Conservation (phyloP, 2,797 vertebrate genomes). For the Parauchenoglanis punctatus region DNA sequence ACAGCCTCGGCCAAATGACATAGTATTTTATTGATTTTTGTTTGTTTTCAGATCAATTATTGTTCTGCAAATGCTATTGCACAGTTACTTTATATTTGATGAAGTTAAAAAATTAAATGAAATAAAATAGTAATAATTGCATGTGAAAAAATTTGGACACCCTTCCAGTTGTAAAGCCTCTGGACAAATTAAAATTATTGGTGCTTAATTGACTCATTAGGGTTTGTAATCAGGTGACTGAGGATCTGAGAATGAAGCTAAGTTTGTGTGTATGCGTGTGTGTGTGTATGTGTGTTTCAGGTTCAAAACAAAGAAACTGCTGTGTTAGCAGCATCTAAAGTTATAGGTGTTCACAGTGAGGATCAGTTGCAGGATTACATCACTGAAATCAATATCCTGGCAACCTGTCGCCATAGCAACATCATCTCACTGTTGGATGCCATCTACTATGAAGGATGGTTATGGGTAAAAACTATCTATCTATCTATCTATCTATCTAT, state of each 20-base stretch:
- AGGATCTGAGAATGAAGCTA: background rate
- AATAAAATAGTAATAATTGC: background rate
- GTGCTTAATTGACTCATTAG: background rate
- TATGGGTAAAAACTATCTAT: constrained; percentile 62
- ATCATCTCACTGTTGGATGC: constrained; percentile 65
- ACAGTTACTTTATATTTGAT: background rate
- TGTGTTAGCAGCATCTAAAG: constrained; percentile 65
- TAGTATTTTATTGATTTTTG: too few relatives aligned
- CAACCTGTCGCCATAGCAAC: constrained; percentile 63
- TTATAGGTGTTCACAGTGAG: constrained; percentile 64
- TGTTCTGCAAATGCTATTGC: background rate
- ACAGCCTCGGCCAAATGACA: background rate
- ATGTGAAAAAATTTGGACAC: background rate
- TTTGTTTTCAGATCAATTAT: background rate
- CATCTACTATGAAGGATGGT: constrained; percentile 64
- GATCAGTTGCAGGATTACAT: constrained; percentile 73
- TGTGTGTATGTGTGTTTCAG: constrained; percentile 52
- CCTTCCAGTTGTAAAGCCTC: background rate
- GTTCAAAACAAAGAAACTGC: constrained; percentile 61
- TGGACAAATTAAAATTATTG: background rate
- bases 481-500: background rate
- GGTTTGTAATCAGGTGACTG: background rate
- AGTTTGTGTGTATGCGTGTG: background rate
- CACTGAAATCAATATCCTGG: constrained; percentile 71
- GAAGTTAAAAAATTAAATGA: background rate